These are phyloP conservation scores for Physocephala rufipes DNA, from an alignment of 2,888 invertebrate genomes.

Conservation along the genomic window DNA sequence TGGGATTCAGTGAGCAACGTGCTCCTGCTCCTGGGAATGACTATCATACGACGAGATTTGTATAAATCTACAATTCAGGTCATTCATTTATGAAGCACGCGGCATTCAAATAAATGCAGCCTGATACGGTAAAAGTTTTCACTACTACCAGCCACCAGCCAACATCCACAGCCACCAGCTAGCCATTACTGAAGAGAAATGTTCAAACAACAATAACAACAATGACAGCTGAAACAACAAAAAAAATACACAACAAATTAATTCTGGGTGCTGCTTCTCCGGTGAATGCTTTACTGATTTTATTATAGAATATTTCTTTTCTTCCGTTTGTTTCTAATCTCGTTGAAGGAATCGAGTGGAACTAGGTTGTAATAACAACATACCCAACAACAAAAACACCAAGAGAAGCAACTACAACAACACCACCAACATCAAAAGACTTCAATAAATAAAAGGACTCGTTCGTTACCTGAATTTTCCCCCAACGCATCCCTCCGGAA, in stretches of 20 bases:
- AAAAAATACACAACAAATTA: constrained; percentile 18
- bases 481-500: too few species aligned
- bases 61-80: constrained; percentile 24
- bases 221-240: neutral
- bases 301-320: constrained; percentile 11
- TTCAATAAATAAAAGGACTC: too few species aligned
- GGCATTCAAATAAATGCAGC: constrained; percentile 12
- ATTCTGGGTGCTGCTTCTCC: neutral
- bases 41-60: neutral
- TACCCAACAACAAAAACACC: too few species aligned
- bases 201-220: neutral
- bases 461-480: too few species aligned
- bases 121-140: neutral
- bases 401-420: too few species aligned
- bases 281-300: constrained; percentile 3
- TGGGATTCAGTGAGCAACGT: neutral
- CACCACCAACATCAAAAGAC: too few species aligned
- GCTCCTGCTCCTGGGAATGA: constrained; percentile 19
- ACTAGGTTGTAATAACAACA: neutral
- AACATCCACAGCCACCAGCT: neutral
- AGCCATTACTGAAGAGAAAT: neutral
- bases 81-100: constrained; percentile 9
- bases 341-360: neutral
- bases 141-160: neutral
- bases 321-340: neutral